Conservation (phyloP, 2,888 invertebrate genomes). For the Caradrina kadenii region DNA sequence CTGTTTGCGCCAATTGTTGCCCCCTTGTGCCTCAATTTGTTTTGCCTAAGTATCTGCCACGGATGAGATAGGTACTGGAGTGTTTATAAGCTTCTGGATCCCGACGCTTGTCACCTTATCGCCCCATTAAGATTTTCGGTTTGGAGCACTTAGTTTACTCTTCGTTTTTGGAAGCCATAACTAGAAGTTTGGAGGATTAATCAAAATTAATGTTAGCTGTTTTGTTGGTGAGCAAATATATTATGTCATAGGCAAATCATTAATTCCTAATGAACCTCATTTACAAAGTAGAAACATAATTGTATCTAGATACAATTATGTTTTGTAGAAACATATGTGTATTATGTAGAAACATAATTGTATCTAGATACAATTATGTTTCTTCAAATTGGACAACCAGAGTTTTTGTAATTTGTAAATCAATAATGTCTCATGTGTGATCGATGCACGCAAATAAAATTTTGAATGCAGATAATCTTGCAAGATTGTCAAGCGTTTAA, state of each 20-base stretch:
- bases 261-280: no score
- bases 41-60: constrained; percentile 57
- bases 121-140: not conserved
- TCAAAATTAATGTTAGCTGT: not conserved
- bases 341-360: no score
- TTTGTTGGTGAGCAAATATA: not conserved
- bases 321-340: no score
- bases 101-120: constrained; percentile 3
- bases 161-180: not conserved
- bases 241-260: no score
- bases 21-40: constrained; percentile 61
- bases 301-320: no score
- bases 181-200: not conserved
- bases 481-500: not conserved
- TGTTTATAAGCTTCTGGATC: constrained; percentile 8
- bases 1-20: constrained; percentile 57
- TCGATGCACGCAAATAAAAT: not conserved
- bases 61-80: constrained; percentile 33
- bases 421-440: not conserved
- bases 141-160: constrained; percentile 1
- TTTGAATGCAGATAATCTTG: not conserved
- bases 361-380: no score
- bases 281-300: no score
- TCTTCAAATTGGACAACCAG: not conserved
- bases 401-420: not conserved